Base-by-base conservation (phyloP, 1,140 invertebrate species). In the Camponotus floridanus region DNA sequence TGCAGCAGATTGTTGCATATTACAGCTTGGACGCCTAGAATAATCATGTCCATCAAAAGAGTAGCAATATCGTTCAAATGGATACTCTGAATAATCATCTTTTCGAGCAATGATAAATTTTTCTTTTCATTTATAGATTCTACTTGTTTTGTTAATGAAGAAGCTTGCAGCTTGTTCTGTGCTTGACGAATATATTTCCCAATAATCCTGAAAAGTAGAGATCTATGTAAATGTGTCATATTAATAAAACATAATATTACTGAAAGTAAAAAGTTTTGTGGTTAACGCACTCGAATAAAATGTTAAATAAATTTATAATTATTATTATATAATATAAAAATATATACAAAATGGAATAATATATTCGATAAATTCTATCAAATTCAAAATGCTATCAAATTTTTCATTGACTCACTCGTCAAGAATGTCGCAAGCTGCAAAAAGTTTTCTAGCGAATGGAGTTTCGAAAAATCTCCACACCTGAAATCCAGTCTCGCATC, bases 391-490 rank as follows among this genome's bases (percentile, higher is more conserved):
- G 6, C n/a, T 15, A 8, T 1, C 13, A 33, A 33, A 45, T 26
- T 59, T 26, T 59, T 61, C 9, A 91, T 59, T 83, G 18, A 61
- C 87, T 91, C 88, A 96, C 96, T 94, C 94, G 73, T 96, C 96
- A 59, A 97, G 95, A 62, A 93, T 92, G 81, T 96, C 95, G 81
- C 96, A 96, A 65, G 96, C 93, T 86, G 95, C 94, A 55, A 96
- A 95, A 0, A 97, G 92, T 57, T 95, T 95, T 83, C 94, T 95
- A 93, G 96, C 96, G 26, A 95, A 94, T 0, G 95, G 96, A 0
- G 97, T 97, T 6, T 96, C 91, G 33, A 97, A 94, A n/a, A 97
- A 95, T 92, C 97, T 96, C 97, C 97, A 97, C 11, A 96, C 86
- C 51, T 96, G 96, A 78, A 97, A 93, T 2, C 96, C 96, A 33